These are phyloP conservation scores for Lineus longissimus DNA, from an alignment of 1,140 invertebrate genomes.

Conservation along the genomic window DNA sequence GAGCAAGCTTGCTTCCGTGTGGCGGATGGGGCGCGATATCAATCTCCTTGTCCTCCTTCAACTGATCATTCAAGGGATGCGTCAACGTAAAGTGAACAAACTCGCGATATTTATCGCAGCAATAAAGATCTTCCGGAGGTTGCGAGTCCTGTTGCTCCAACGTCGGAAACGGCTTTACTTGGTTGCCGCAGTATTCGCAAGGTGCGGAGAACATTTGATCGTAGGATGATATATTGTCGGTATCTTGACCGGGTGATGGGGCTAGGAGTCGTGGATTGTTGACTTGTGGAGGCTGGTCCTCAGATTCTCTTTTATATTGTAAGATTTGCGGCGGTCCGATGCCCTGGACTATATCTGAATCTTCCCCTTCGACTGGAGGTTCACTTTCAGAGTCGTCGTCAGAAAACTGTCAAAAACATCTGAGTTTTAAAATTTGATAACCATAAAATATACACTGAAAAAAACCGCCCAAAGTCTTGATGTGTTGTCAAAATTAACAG, in stretches of 20 bases:
- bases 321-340: conserved; percentile 45
- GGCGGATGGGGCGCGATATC: conserved; percentile 43
- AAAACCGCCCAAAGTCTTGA: too few species aligned
- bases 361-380: conserved; percentile 15
- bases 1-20: conserved; percentile 41
- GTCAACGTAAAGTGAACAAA: conserved; percentile 43
- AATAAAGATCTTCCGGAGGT: conserved; percentile 45
- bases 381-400: background rate
- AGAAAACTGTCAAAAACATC: conserved; percentile 4
- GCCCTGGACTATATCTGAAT: conserved; percentile 37
- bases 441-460: too few species aligned
- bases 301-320: conserved; percentile 42
- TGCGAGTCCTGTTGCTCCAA: conserved; percentile 37
- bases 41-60: conserved; percentile 32
- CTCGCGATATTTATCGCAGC: conserved; percentile 48
- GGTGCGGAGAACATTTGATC: conserved; percentile 38
- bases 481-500: too few species aligned
- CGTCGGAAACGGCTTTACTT: conserved; percentile 44
- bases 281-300: conserved; percentile 27
- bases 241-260: background rate
- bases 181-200: conserved; percentile 49
- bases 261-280: conserved; percentile 15
- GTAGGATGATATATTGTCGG: conserved; percentile 15
- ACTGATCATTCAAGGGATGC: conserved; percentile 29
- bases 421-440: background rate